Conservation (phyloP, 2,888 invertebrate genomes). For the Scaptodrosophila latifasciaeformis region DNA sequence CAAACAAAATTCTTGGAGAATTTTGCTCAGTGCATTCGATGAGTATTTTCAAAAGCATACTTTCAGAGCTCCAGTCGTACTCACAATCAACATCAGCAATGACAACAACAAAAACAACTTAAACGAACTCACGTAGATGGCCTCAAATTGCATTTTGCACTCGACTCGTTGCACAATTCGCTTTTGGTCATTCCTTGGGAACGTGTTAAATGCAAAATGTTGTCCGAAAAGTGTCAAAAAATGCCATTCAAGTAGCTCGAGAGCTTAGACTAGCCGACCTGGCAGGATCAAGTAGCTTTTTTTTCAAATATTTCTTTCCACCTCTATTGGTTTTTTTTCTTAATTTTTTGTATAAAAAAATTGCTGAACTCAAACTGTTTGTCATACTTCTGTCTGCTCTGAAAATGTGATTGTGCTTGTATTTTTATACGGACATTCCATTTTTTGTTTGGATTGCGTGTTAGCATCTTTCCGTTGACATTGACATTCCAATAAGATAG, state of each 20-base stretch:
- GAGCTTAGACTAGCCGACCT: too few species aligned
- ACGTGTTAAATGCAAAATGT: constrained; percentile 63
- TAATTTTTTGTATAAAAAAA: too few species aligned
- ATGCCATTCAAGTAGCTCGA: constrained; percentile 3
- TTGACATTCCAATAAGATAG: constrained; percentile 27
- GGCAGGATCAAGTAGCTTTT: neutral
- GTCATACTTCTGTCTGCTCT: constrained; percentile 33
- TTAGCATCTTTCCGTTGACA: constrained; percentile 32
- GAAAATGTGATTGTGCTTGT: too few species aligned
- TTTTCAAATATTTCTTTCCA: constrained; percentile 9
- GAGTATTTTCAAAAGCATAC: too few species aligned
- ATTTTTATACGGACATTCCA: too few species aligned
- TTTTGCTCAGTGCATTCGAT: too few species aligned
- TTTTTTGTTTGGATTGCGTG: too few species aligned
- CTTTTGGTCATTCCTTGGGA: constrained; percentile 37
- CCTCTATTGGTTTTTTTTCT: constrained; percentile 1
- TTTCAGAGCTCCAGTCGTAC: too few species aligned
- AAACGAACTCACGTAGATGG: constrained; percentile 62
- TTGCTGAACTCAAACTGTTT: constrained; percentile 39
- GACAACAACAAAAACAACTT: constrained; percentile 31
- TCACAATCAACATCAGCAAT: too few species aligned
- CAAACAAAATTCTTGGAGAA: neutral
- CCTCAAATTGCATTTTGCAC: constrained; percentile 62
- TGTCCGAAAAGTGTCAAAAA: constrained; percentile 27
- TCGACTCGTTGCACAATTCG: constrained; percentile 58